A percentile compares a stretch with the other conserved stretches of the same genome.
These are phyloP conservation scores for Synanthedon tipuliformis DNA, from an alignment of 2,888 invertebrate genomes.

Conservation along the genomic window DNA sequence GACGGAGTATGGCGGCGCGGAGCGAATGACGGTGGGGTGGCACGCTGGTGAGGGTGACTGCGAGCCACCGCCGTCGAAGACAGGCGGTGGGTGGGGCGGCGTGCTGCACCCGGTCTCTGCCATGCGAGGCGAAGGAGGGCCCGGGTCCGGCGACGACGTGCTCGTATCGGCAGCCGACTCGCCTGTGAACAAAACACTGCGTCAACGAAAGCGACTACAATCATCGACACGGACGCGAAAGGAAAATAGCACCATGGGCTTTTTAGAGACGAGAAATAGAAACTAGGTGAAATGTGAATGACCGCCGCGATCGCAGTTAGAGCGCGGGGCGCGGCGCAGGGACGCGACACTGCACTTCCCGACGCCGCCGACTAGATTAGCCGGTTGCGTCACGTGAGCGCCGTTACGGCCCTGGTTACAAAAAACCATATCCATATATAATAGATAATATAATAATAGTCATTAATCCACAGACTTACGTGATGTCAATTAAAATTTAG, in stretches of 20 bases:
- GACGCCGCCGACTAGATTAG: slow-evolving; percentile 69
- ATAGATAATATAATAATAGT: background rate
- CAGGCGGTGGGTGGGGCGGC: slow-evolving; percentile 71
- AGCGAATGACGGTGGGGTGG: slow-evolving; percentile 68
- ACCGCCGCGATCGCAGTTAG: slow-evolving; percentile 59
- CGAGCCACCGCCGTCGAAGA: slow-evolving; percentile 62
- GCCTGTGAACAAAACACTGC: slow-evolving; percentile 67
- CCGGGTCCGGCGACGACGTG: slow-evolving; percentile 91
- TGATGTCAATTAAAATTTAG: background rate
- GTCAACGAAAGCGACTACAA: slow-evolving; percentile 30
- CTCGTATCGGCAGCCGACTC: slow-evolving; percentile 94
- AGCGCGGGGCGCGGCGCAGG: slow-evolving; percentile 58
- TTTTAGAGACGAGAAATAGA: slow-evolving; percentile 59
- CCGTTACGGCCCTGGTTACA: slow-evolving; percentile 32
- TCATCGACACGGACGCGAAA: slow-evolving; percentile 25
- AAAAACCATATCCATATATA: slow-evolving; percentile 31
- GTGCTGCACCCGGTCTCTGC: slow-evolving; percentile 74
- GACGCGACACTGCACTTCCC: slow-evolving; percentile 71
- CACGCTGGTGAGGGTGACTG: slow-evolving; percentile 48
- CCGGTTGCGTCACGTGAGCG: slow-evolving; percentile 64
- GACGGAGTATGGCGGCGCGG: slow-evolving; percentile 69
- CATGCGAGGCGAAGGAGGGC: slow-evolving; percentile 87
- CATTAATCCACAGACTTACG: background rate
- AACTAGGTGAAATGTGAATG: slow-evolving; percentile 70
- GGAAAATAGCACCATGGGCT: slow-evolving; percentile 52